Evolutionary conservation across 2,113 vertebrate genomes (phyloP), one percentile per base, ranked within the genome.

Genomic region (Globicephala melas): DNA sequence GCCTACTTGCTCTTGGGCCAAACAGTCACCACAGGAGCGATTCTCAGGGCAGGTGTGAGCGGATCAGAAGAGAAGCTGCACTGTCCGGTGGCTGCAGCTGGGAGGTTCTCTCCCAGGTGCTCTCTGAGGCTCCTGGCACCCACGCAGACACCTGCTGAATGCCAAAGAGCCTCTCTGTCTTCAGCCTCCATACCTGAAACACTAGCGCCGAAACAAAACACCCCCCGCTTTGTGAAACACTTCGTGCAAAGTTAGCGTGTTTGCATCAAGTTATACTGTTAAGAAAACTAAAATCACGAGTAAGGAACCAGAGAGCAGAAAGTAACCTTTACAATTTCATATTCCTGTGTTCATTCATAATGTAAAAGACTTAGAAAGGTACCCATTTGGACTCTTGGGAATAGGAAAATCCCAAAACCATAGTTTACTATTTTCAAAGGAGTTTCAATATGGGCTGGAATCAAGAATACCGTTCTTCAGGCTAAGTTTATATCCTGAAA

Each of bases 401-500:
- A 98, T 96, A 98, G 98, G 98, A 98, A 98, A 98, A 98, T 98
- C 98, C 98, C 98, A 98, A 98, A 98, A 98, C 98, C 98, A 98
- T 98, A 98, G 98, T 99, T 98, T 98, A 98, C 98, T 97, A 98
- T 98, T 98, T 99, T 98, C 98, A 98, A 97, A 98, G 98, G 97
- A 98, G 97, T 98, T 98, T 98, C 98, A 98, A 99, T 98, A 98
- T 99, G 98, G 98, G 98, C 98, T 98, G 98, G 98, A 98, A 98
- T 98, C 98, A 98, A 98, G 98, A 98, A 98, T 98, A 98, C 98
- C 98, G 98, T 98, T 98, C 98, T 98, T 98, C 98, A 98, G 98
- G 98, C 98, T 98, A 98, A 98, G 98, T 98, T 99, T 99, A 98
- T 98, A 98, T 98, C 98, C 98, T 98, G 98, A 99, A 99, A 98